These are phyloP conservation scores for Guaruba guarouba DNA, from an alignment of 2,113 vertebrate genomes.

Conservation along the genomic window DNA sequence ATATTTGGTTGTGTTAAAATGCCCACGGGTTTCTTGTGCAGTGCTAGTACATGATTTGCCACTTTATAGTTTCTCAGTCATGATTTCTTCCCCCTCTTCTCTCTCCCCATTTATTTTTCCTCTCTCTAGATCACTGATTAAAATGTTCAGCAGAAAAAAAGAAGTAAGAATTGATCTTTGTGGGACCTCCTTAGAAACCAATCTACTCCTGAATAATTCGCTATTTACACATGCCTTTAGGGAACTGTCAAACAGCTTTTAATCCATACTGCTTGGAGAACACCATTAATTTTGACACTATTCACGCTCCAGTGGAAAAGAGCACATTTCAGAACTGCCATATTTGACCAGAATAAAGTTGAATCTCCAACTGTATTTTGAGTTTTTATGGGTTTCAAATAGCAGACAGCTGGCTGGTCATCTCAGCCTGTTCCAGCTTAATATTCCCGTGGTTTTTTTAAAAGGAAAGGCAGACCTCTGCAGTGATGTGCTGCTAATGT, in stretches of 20 bases:
- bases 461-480: conserved; percentile 20
- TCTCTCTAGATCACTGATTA: neutral
- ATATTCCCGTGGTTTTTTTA: neutral
- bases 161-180: neutral
- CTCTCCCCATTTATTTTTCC: neutral
- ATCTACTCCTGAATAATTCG: neutral
- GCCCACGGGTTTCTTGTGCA: neutral
- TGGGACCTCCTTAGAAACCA: neutral
- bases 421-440: neutral
- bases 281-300: conserved; percentile 24
- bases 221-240: neutral
- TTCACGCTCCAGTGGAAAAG: neutral
- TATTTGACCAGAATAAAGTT: conserved; percentile 23
- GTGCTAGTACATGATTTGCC: neutral
- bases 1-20: neutral
- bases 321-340: neutral
- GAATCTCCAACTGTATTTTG: conserved; percentile 36
- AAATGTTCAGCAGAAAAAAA: neutral
- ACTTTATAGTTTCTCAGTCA: neutral
- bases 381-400: conserved; percentile 32
- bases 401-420: conserved; percentile 34
- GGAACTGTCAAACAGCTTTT: conserved; percentile 20
- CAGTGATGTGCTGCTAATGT: neutral
- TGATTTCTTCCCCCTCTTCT: neutral
- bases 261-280: conserved; percentile 1